phyloP scores from a whole-genome alignment of 1,140 invertebrate genomes.

The Notospermus geniculatus region DNA sequence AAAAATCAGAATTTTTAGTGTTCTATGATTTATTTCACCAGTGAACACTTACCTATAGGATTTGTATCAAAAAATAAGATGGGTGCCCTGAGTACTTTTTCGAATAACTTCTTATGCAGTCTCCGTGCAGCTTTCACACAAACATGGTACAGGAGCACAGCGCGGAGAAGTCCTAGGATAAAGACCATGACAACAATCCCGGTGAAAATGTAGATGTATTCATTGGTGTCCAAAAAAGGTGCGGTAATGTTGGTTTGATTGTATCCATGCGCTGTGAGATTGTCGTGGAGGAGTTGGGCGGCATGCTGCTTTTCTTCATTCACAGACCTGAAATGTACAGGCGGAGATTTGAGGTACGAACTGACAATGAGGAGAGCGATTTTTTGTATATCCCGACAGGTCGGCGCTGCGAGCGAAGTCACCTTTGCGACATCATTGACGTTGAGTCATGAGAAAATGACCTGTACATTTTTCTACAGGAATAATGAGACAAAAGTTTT shows the following conservation, averaged over 20 bases:
- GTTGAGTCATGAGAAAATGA: too few relatives aligned
- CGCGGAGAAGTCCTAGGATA: constrained; percentile 59
- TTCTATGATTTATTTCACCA: too few relatives aligned
- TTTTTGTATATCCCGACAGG: too few relatives aligned
- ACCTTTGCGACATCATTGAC: too few relatives aligned
- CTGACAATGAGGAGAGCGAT: too few relatives aligned
- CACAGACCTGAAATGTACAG: constrained; percentile 30
- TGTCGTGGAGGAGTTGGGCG: constrained; percentile 16
- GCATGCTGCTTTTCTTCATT: constrained; percentile 34
- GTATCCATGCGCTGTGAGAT: constrained; percentile 10
- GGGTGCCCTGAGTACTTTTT: constrained; percentile 73
- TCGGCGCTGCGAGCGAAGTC: too few relatives aligned
- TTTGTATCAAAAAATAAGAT: constrained; percentile 90
- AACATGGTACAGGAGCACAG: constrained; percentile 68
- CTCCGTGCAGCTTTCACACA: constrained; percentile 76
- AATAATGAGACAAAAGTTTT: too few relatives aligned
- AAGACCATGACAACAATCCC: constrained; percentile 50
- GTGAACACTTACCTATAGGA: constrained; percentile 61
- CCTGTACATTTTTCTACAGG: too few relatives aligned
- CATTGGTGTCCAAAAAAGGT: constrained; percentile 36
- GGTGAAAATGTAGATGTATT: constrained; percentile 51
- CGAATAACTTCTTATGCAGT: constrained; percentile 83
- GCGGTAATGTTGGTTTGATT: constrained; percentile 44
- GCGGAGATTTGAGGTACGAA: too few relatives aligned
- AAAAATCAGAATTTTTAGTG: too few relatives aligned